Evolutionary conservation across 2,797 vertebrate genomes (phyloP), one percentile per base, ranked within the genome.

Genomic region (Chloroceryle inda): DNA sequence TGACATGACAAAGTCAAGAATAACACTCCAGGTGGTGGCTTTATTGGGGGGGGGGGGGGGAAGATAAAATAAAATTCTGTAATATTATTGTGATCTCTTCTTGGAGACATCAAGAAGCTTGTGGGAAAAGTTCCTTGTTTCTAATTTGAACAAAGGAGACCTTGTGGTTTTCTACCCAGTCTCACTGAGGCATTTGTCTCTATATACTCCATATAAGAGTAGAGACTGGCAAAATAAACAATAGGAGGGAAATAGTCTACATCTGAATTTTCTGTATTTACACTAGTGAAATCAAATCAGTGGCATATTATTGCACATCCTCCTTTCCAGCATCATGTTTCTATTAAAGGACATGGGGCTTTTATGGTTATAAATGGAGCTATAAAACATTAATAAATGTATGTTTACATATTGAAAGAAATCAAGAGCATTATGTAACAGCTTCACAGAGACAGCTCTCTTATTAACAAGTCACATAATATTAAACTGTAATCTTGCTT

Each of bases 1-100:
- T 56, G 64, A 81, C 4, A 22, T 37, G 33, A 68, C n/a, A 68
- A 87, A 84, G 47, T 53, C 24, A 92, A 53, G 49, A 84, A 68
- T 64, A 91, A 31, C 1, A 7, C 14, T 40, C 40, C 40, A 40
- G 15, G 40, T 2, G 27, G 9, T 31, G 29, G 7, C 5, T 73
- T 64, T 73, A 31, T 26, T 52, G 2, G 2, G 1, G 23, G 37
- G n/a, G n/a, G n/a, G 2, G 2, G 1, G 35, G 35, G 35, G 35
- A 35, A 15, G 42, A 19, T 35, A 22, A 42, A 22, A 31, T 2
- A 9, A 21, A 45, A 8, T 16, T 9, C 50, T 52, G 27, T 27
- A 58, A 35, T 58, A 58, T 20, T 40, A 11, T 37, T 62, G 18
- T 23, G 9, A 85, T 4, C 5, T 47, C 2, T 63, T 83, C 37